These are phyloP conservation scores for Unio pictorum DNA, from an alignment of 2,888 invertebrate genomes.

Conservation along the genomic window DNA sequence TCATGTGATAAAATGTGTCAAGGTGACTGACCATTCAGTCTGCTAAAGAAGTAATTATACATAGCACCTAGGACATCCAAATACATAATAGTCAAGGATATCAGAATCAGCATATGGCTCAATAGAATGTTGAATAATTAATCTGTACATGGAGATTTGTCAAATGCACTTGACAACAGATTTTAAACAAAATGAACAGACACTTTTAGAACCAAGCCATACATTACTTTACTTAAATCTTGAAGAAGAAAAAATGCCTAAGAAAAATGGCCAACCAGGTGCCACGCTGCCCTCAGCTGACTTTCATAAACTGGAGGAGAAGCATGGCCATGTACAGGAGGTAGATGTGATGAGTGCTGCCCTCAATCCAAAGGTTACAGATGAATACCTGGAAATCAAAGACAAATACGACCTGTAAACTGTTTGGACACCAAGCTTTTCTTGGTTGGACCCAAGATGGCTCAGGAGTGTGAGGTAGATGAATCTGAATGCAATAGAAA, in stretches of 20 bases:
- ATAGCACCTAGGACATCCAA: too few relatives aligned
- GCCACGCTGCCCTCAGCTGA: constrained; percentile 86
- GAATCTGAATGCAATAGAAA: neutral
- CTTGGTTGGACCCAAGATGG: constrained; percentile 92
- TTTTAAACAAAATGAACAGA: neutral
- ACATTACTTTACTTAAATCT: constrained; percentile 42
- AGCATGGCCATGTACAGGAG: constrained; percentile 81
- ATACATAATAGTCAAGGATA: too few relatives aligned
- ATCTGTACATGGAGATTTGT: too few relatives aligned
- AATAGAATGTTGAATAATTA: too few relatives aligned
- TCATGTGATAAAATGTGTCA: too few relatives aligned
- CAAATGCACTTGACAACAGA: neutral
- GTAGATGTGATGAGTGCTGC: constrained; percentile 96
- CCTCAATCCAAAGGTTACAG: constrained; percentile 90
- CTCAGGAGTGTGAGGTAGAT: constrained; percentile 75
- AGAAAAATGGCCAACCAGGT: constrained; percentile 93
- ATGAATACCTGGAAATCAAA: constrained; percentile 79
- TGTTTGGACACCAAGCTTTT: constrained; percentile 95
- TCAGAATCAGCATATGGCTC: too few relatives aligned
- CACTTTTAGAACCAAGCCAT: too few relatives aligned
- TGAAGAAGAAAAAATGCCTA: constrained; percentile 16
- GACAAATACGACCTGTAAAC: constrained; percentile 93
- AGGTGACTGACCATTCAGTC: too few relatives aligned
- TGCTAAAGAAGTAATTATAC: too few relatives aligned
- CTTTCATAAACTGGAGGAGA: constrained; percentile 85